Evolutionary conservation across 2,797 vertebrate genomes (phyloP), one percentile per base, ranked within the genome.

Genomic region (Phaenicophaeus curvirostris): DNA sequence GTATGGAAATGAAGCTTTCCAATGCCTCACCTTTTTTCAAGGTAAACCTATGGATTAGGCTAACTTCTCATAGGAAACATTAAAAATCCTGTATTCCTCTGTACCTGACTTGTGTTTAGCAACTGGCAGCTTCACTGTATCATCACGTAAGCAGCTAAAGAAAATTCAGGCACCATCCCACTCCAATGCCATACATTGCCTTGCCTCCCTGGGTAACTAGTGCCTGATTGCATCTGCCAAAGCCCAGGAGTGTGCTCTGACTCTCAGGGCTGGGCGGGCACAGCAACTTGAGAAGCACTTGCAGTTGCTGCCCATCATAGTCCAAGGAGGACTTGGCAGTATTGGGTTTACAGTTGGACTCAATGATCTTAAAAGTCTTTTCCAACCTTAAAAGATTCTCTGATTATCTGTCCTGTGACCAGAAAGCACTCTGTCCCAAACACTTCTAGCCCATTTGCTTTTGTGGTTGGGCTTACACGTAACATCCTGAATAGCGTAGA

Each of bases 401-500:
- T 51, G 33, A 16, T 62, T 8, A 41, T 24, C 42, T 54, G 27
- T 33, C 35, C 46, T 13, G 8, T 41, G 48, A 42, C 15, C 15
- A 35, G 6, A 44, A 8, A 68, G 17, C 8, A 23, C 6, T 20
- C 25, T 35, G 37, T 18, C 54, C 67, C 37, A 24, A 77, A 18
- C 7, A 2, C 42, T 27, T 20, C 6, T 41, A 69, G 46, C 15
- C 33, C 46, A 42, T 65, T 53, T n/a, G 21, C 50, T 68, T 67
- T 68, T 41, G 37, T 27, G 37, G 4, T 7, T 44, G 37, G 50
- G 13, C 25, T 58, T 51, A 25, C 33, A 15, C 48, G 21, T 11
- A 39, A 33, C 51, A 23, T 9, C 23, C 41, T 0, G 3, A 58
- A 39, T 65, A 74, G 63, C 0, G 0, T 4, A 33, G 51, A 55